These are phyloP conservation scores for Meteorus sp. DNA, from an alignment of 1,140 invertebrate genomes.

Conservation along the genomic window DNA sequence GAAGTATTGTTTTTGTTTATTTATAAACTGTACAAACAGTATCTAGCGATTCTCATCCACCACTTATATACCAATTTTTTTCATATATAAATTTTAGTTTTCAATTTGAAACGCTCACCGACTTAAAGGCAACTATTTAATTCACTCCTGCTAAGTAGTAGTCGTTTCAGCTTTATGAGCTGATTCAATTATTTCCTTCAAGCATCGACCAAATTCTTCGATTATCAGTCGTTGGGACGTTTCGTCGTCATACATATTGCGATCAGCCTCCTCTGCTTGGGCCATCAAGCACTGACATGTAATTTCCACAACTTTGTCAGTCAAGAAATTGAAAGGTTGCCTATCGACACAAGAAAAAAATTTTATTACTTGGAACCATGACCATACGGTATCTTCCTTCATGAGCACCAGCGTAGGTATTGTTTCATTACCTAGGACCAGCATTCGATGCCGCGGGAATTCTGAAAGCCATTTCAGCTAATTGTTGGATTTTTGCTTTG, in stretches of 20 bases:
- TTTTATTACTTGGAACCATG: not conserved
- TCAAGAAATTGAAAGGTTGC: conserved; percentile 86
- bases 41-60: not conserved
- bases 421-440: conserved; percentile 53
- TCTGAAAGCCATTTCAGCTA: conserved; percentile 61
- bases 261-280: conserved; percentile 83
- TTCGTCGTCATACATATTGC: conserved; percentile 67
- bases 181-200: conserved; percentile 87
- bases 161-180: conserved; percentile 65
- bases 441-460: conserved; percentile 54
- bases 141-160: conserved; percentile 51
- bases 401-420: not conserved
- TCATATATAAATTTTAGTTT: not conserved
- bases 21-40: conserved; percentile 1
- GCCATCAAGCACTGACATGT: conserved; percentile 94
- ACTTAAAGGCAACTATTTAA: not conserved
- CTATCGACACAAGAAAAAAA: conserved; percentile 53
- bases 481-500: conserved; percentile 60
- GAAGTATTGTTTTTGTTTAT: not conserved
- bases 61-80: not conserved
- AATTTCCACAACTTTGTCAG: conserved; percentile 91
- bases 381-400: not conserved
- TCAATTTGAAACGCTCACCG: not conserved
- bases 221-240: conserved; percentile 85
- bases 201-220: conserved; percentile 92